Evolutionary conservation across 2,113 vertebrate species (phyloP).

Genomic region (Tamias sibiricus): DNA sequence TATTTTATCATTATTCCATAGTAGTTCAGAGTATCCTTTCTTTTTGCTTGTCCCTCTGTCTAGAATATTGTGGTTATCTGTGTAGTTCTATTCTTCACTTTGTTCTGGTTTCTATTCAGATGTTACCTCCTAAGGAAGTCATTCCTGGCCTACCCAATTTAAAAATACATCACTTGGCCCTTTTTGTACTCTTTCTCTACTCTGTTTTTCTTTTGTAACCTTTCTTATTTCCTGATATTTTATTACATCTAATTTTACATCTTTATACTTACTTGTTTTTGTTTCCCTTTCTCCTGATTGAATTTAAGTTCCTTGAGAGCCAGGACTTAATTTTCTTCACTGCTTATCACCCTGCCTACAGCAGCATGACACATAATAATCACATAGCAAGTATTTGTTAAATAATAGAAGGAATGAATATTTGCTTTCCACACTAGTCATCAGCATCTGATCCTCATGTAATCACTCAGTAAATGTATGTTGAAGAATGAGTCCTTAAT

Average conservation of each 20-base stretch:
- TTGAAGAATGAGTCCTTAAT: neutral
- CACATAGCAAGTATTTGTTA: neutral
- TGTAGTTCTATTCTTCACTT: neutral
- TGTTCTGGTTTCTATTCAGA: neutral
- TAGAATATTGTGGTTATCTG: neutral
- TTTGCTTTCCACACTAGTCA: neutral
- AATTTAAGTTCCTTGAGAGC: neutral
- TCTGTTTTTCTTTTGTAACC: neutral
- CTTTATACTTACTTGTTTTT: neutral
- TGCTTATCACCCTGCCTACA: neutral
- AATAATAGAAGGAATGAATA: neutral
- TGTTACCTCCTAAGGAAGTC: neutral
- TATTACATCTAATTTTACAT: neutral
- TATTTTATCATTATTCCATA: neutral
- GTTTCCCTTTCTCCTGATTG: neutral
- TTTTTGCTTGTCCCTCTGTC: neutral
- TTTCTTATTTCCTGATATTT: neutral
- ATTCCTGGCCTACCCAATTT: neutral
- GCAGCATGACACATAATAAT: neutral
- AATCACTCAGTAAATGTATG: constrained; percentile 19
- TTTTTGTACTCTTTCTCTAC: neutral
- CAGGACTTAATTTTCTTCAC: neutral
- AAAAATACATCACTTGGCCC: neutral
- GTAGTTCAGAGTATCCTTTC: neutral
- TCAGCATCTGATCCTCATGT: neutral